phyloP scores from a whole-genome alignment of 2,113 vertebrate species.

The Oryzias celebensis region DNA sequence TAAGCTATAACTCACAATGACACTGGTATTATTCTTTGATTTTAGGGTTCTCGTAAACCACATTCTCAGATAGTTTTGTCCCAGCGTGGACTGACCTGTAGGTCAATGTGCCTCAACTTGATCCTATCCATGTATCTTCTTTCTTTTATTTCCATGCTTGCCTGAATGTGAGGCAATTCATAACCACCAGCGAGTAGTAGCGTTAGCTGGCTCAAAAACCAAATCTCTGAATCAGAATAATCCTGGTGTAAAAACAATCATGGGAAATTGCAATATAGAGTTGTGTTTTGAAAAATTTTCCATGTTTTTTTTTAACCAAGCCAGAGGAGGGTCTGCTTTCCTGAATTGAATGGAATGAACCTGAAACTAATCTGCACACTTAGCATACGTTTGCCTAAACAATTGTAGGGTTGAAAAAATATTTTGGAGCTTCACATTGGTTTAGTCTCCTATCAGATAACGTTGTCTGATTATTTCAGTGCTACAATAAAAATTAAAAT shows the following conservation, averaged over 20 bases:
- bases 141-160: neutral
- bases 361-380: neutral
- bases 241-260: neutral
- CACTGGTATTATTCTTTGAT: conserved; percentile 34
- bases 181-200: conserved; percentile 26
- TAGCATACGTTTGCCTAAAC: conserved; percentile 15
- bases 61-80: conserved; percentile 19
- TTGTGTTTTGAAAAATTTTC: conserved; percentile 15
- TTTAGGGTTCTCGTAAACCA: conserved; percentile 17
- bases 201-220: conserved; percentile 16
- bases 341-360: neutral
- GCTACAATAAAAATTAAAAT: conserved; percentile 41
- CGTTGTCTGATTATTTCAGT: conserved; percentile 22
- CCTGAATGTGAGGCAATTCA: conserved; percentile 4
- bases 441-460: conserved; percentile 1
- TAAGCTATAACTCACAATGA: conserved; percentile 41
- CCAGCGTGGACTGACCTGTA: conserved; percentile 2
- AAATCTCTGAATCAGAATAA: conserved; percentile 25
- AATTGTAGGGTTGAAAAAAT: conserved; percentile 49
- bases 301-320: too few species aligned
- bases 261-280: conserved; percentile 14
- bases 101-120: conserved; percentile 50
- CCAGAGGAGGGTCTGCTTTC: neutral
- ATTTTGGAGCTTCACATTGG: conserved; percentile 48
- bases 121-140: neutral